Evolutionary conservation across 2,113 vertebrate species (phyloP), one percentile per base, ranked within the genome.

Genomic region (Acrocephalus arundinaceus): DNA sequence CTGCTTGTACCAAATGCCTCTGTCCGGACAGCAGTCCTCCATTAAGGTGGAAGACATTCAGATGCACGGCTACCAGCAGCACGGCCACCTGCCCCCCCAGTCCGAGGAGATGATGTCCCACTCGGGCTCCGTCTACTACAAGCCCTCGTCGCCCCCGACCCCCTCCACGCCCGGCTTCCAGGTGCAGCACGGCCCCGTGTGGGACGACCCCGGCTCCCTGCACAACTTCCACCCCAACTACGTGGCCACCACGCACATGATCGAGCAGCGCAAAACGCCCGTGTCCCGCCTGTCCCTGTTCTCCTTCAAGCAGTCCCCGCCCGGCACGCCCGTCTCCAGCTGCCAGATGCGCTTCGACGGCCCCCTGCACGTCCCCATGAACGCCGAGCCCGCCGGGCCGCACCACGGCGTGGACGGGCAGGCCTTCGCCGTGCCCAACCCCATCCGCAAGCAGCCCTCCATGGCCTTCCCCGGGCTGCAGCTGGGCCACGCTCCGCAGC

Each of bases 311-410:
- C 99, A 99, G 96, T 99, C 99, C 3, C 99, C 99, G 33, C 99
- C 99, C 1, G 99, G 99, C 27, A 99, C 99, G 30, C 99, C 99
- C 0, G 99, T 99, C 43, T 99, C 99, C 93, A 99, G 99, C 97
- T 99, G 99, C 95, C 99, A 99, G 98, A 99, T 99, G 99, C 98
- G 99, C 90, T 99, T 99, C 95, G 99, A 99, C 54, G 99, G 99
- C 70, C 98, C 99, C 66, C 98, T 99, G 61, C 99, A 99, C 90
- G 99, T 99, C 15, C 98, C 99, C 96, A 99, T 99, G 98, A 98
- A 97, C 98, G 97, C 99, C 28, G 99, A 99, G 96, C 97, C 98
- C 25, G 96, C 99, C 5, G 98, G 98, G 61, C 97, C 98, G 87
- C 99, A 99, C 97, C 99, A 98, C 89, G 97, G 98, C 91, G 98